A percentile compares a stretch with the other conserved stretches of the same genome.
These are phyloP conservation scores for Heteropelma amictum DNA, from an alignment of 2,888 invertebrate genomes.

Conservation along the genomic window DNA sequence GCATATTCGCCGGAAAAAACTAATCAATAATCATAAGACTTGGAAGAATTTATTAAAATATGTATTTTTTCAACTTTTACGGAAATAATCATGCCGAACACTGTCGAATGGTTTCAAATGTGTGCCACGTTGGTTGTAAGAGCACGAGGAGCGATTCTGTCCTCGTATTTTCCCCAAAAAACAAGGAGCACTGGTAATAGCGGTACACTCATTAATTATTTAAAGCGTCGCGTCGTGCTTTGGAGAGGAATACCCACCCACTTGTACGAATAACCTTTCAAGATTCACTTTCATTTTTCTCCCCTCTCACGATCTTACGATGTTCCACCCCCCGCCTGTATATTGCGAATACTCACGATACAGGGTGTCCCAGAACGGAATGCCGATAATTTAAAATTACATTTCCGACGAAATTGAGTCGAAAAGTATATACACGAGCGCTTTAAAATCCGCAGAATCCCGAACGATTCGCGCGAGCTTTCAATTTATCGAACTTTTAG, in stretches of 20 bases:
- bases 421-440: too few relatives aligned
- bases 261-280: constrained; percentile 68
- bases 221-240: constrained; percentile 68
- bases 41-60: too few relatives aligned
- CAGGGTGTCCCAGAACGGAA: too few relatives aligned
- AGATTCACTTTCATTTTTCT: constrained; percentile 70
- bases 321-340: constrained; percentile 17
- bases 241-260: constrained; percentile 45
- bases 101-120: constrained; percentile 38
- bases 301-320: constrained; percentile 24
- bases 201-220: constrained; percentile 67
- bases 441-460: too few relatives aligned
- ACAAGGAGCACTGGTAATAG: constrained; percentile 41
- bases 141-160: neutral
- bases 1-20: too few relatives aligned
- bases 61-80: too few relatives aligned
- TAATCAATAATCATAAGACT: too few relatives aligned
- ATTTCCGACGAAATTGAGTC: too few relatives aligned
- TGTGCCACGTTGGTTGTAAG: constrained; percentile 52
- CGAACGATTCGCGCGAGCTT: too few relatives aligned
- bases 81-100: neutral
- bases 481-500: too few relatives aligned
- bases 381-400: too few relatives aligned
- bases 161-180: constrained; percentile 13
- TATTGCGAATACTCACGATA: too few relatives aligned